A percentile compares a stretch with the other conserved stretches of the same genome.
These are phyloP conservation scores for Sander lucioperca DNA, from an alignment of 2,113 vertebrate genomes.

Conservation along the genomic window DNA sequence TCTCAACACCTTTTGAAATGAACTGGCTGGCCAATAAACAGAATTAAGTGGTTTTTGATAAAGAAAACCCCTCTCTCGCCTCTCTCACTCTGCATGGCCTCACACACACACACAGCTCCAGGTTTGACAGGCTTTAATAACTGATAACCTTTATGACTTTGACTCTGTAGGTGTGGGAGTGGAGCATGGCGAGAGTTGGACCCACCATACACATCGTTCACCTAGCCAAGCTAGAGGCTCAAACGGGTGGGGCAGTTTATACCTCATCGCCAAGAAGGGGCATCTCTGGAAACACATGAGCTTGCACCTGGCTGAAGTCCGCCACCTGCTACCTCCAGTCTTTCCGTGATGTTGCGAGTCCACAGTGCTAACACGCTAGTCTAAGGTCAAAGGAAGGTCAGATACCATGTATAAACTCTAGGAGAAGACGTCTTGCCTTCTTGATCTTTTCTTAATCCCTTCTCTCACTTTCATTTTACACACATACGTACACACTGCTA, in stretches of 20 bases:
- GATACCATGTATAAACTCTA: slow-evolving; percentile 32
- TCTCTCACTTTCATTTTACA: slow-evolving; percentile 53
- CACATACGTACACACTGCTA: slow-evolving; percentile 32
- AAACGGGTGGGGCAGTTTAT: slow-evolving; percentile 34
- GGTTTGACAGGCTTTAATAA: slow-evolving; percentile 70
- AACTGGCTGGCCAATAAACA: slow-evolving; percentile 64
- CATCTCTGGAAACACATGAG: slow-evolving; percentile 24
- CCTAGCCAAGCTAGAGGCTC: slow-evolving; percentile 44
- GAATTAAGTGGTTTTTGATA: slow-evolving; percentile 69
- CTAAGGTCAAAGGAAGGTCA: slow-evolving; percentile 60
- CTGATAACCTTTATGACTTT: slow-evolving; percentile 72
- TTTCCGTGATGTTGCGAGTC: slow-evolving; percentile 31
- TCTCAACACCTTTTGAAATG: slow-evolving; percentile 75
- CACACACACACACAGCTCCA: slow-evolving; percentile 57
- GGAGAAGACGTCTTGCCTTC: slow-evolving; percentile 32
- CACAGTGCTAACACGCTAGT: slow-evolving; percentile 11
- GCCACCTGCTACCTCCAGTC: slow-evolving; percentile 17
- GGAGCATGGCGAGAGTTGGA: slow-evolving; percentile 60
- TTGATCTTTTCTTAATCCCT: slow-evolving; percentile 68
- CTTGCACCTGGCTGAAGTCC: slow-evolving; percentile 43
- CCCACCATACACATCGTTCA: slow-evolving; percentile 44
- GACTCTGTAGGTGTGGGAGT: slow-evolving; percentile 52
- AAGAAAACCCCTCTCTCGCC: slow-evolving; percentile 32
- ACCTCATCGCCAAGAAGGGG: slow-evolving; percentile 38
- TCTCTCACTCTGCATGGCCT: slow-evolving; percentile 39